Evolutionary conservation across 2,888 invertebrate species (phyloP).

Genomic region (Ornithoptera alexandrae): DNA sequence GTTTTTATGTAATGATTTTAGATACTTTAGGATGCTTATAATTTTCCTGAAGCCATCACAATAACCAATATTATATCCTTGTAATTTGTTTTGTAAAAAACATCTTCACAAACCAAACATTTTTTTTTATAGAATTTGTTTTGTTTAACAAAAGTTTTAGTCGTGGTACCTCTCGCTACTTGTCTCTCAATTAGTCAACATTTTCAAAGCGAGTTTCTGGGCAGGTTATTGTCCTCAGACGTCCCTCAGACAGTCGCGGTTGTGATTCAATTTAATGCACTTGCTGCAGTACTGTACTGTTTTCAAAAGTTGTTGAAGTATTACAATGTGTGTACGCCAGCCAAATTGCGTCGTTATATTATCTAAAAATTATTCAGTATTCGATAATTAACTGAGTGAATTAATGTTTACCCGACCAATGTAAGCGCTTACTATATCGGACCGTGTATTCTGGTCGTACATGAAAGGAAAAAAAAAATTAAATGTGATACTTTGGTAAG

Average conservation of each 20-base stretch:
- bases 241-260: conserved; percentile 32
- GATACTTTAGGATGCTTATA: not conserved
- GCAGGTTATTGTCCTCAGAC: conserved; percentile 31
- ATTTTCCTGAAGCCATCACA: not conserved
- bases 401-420: conserved; percentile 17
- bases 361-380: conserved; percentile 8
- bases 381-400: conserved; percentile 8
- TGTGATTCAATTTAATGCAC: conserved; percentile 28
- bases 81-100: not conserved
- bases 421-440: conserved; percentile 20
- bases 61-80: not conserved
- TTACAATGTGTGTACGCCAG: conserved; percentile 12
- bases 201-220: conserved; percentile 29
- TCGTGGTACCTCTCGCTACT: conserved; percentile 18
- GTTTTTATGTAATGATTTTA: not conserved
- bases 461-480: not conserved
- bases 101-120: not conserved
- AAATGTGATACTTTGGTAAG: not conserved
- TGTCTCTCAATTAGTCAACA: conserved; percentile 30
- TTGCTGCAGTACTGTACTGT: conserved; percentile 22
- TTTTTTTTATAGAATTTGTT: not conserved
- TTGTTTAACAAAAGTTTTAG: conserved; percentile 24
- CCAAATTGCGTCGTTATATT: conserved; percentile 4
- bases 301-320: conserved; percentile 24
- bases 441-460: conserved; percentile 3